Evolutionary conservation across 2,888 invertebrate species (phyloP).

Genomic region (Tipula vernalis): DNA sequence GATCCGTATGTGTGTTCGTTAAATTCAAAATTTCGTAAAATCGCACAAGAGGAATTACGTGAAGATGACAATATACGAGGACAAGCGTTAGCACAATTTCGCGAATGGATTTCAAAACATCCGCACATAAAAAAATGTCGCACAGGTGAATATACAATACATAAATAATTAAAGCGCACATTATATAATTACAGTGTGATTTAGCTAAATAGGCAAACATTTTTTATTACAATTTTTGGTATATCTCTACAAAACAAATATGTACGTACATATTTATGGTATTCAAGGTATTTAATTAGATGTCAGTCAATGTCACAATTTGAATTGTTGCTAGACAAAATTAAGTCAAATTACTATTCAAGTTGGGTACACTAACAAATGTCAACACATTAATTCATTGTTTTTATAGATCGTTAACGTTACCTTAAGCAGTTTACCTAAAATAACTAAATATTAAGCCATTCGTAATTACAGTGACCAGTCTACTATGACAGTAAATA

Average conservation of each 20-base stretch:
- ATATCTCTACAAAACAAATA: background rate
- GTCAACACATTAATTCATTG: background rate
- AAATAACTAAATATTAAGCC: background rate
- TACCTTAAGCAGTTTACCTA: background rate
- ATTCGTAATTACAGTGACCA: background rate
- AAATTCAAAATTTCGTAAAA: constrained; percentile 38
- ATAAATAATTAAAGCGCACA: background rate
- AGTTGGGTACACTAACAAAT: background rate
- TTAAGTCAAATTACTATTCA: background rate
- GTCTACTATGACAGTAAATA: background rate
- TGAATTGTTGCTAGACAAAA: background rate
- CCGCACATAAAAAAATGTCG: constrained; percentile 69
- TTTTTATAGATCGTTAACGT: background rate
- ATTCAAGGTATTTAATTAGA: background rate
- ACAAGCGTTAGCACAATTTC: constrained; percentile 62
- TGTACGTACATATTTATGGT: background rate
- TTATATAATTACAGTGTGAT: background rate
- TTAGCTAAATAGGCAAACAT: background rate
- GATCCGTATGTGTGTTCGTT: constrained; percentile 32
- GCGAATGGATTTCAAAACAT: constrained; percentile 74
- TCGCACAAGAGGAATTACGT: constrained; percentile 60
- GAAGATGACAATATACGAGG: constrained; percentile 65
- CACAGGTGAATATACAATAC: constrained; percentile 35
- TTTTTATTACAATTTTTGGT: background rate
- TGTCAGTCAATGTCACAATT: background rate